phyloP scores from a whole-genome alignment of 2,113 vertebrate genomes.

The Serilophus lunatus region DNA sequence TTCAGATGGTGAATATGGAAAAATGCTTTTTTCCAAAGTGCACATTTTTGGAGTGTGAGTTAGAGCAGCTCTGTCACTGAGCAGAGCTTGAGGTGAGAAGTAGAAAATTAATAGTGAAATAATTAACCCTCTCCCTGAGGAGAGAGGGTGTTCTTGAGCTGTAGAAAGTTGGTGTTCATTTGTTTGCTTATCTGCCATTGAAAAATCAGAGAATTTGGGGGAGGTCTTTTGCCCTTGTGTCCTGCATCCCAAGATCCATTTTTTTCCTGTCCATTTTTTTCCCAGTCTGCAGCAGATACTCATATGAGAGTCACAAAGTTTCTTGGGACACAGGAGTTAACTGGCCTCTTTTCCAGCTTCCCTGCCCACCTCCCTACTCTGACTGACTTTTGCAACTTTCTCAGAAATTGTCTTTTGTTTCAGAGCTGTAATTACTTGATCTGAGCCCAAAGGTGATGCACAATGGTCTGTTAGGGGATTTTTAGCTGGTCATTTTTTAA shows the following conservation, averaged over 20 bases:
- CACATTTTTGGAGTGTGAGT: not conserved
- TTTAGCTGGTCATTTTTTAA: not conserved
- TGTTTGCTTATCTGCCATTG: not conserved
- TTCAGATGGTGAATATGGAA: not conserved
- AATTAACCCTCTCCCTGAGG: not conserved
- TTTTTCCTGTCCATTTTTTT: not conserved
- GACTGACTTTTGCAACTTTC: slow-evolving; percentile 9
- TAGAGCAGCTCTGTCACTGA: not conserved
- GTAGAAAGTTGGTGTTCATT: not conserved
- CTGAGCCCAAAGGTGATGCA: slow-evolving; percentile 16
- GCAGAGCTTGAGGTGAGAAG: not conserved
- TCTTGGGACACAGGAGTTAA: not conserved
- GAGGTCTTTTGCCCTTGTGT: not conserved
- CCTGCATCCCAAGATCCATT: not conserved
- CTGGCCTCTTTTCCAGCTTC: not conserved
- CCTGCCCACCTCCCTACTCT: not conserved
- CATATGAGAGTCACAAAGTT: not conserved
- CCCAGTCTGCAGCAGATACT: not conserved
- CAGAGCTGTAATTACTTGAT: slow-evolving; percentile 20
- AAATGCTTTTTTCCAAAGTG: not conserved
- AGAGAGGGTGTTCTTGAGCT: not conserved
- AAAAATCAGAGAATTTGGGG: not conserved
- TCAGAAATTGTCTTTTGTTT: slow-evolving; percentile 41
- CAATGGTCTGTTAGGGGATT: not conserved
- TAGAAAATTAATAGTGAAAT: not conserved